phyloP scores from a whole-genome alignment of 2,888 invertebrate species.

The Ennomos fuscantarius region DNA sequence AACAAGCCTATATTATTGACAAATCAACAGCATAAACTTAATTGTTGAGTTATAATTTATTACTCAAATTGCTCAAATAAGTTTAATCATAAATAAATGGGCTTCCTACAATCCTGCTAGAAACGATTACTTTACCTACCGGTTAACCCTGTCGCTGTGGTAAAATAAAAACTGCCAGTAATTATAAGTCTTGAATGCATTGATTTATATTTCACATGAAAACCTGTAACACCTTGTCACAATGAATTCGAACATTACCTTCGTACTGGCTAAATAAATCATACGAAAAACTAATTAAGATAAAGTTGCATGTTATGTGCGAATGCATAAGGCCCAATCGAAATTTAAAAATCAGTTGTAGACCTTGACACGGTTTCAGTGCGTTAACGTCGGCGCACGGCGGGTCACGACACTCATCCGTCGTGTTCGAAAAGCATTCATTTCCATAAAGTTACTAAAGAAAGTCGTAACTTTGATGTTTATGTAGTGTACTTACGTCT shows the following conservation, averaged over 20 bases:
- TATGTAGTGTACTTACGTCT: slow-evolving; percentile 14
- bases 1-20: slow-evolving; percentile 21
- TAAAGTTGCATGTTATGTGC: slow-evolving; percentile 28
- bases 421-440: slow-evolving; percentile 38
- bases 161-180: slow-evolving; percentile 36
- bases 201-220: slow-evolving; percentile 36
- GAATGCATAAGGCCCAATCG: slow-evolving; percentile 44
- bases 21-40: slow-evolving; percentile 25
- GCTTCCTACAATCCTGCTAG: slow-evolving; percentile 31
- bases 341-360: slow-evolving; percentile 74
- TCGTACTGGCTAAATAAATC: background rate
- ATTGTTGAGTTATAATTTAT: slow-evolving; percentile 28
- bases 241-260: slow-evolving; percentile 4
- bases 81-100: slow-evolving; percentile 25
- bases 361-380: slow-evolving; percentile 73
- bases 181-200: slow-evolving; percentile 34
- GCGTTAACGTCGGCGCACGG: slow-evolving; percentile 57
- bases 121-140: slow-evolving; percentile 14
- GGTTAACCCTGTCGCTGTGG: slow-evolving; percentile 34
- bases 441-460: slow-evolving; percentile 33
- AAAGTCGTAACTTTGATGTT: slow-evolving; percentile 6
- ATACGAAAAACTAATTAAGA: slow-evolving; percentile 9
- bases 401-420: slow-evolving; percentile 34
- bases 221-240: slow-evolving; percentile 27
- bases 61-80: slow-evolving; percentile 30